Base-by-base conservation (phyloP, 2,888 invertebrate genomes). In the Mongoloraphidia duomilia region DNA sequence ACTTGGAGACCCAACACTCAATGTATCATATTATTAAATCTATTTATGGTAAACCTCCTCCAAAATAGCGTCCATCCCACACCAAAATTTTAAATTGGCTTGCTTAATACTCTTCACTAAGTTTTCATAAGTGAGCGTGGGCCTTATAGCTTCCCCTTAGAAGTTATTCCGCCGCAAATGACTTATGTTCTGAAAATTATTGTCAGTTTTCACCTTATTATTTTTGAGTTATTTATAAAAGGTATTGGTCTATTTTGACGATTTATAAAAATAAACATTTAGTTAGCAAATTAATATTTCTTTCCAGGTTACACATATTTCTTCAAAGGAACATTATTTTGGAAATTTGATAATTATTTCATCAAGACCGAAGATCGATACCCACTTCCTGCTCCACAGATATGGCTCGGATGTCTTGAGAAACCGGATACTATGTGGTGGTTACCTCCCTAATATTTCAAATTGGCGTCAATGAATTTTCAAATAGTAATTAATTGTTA, bases 231-330 rank as follows among this genome's bases (percentile, higher is more conserved):
- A 26, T 26, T 26, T 26, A 1, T 3, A 26, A 26, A 6, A 26
- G n/a, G n/a, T n/a, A n/a, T n/a, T n/a, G n/a, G n/a, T n/a, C n/a
- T n/a, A n/a, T n/a, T n/a, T n/a, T n/a, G n/a, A 26, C 26, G 4
- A 3, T 26, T 26, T 26, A 6, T 3, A 17, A 17, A 17, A 26
- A 26, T 26, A 26, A 26, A 6, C 26, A 26, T 26, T 26, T 26
- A 26, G 26, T 26, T 4, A 26, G 26, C 40, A 41, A 34, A 35
- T 44, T 49, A 46, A 44, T 58, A 49, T 51, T 46, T 50, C 39
- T 70, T n/a, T 69, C n/a, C 70, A 86, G 86, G 74, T 10, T 67
- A 75, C 55, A 86, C 85, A 1, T 86, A 79, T 62, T 87, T 88
- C 70, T 86, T 88, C 70, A 81, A 81, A 66, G 80, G 76, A 2